Evolutionary conservation across 2,888 invertebrate genomes (phyloP), one percentile per base, ranked within the genome.

Genomic region (Sesia bembeciformis): DNA sequence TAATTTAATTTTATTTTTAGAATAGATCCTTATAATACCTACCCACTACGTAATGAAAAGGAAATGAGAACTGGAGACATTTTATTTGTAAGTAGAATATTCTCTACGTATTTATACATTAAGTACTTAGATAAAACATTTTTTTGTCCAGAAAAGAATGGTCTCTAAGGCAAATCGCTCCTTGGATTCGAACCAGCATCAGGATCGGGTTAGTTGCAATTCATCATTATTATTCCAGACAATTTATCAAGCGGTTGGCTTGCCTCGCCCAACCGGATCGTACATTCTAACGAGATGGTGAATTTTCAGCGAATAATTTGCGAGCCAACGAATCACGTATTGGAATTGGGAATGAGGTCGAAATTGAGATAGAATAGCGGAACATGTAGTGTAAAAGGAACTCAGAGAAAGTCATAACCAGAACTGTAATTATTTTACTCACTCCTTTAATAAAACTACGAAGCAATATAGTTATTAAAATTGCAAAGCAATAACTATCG

Each of bases 151-250:
- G 50, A 50, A 50, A 5, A 50, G 46, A 23, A 50, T 23, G 8
- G 39, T 50, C n/a, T 50, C 23, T 50, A 50, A 50, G 7, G 39
- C 38, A 50, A 50, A 50, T 50, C 23, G 50, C 50, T 39, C 72
- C 75, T 78, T 78, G 82, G 81, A 82, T 82, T 84, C 81, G 81
- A 78, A 79, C 75, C 71, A 78, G 80, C 81, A 82, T 77, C 71
- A 71, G 76, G 74, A 78, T 74, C 78, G 75, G 72, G 70, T 78
- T 84, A 86, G 88, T 84, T 86, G 88, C 88, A 88, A 89, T 89
- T 87, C 87, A 89, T 89, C 89, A 89, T 89, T 89, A 88, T 89
- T 89, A 89, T 89, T 89, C 89, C 89, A 85, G 87, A 86, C 89
- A 87, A 89, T 89, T 89, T 89, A 88, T 89, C 89, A 88, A 87